phyloP scores from a whole-genome alignment of 2,797 vertebrate genomes.

The Centropyge bicolor region DNA sequence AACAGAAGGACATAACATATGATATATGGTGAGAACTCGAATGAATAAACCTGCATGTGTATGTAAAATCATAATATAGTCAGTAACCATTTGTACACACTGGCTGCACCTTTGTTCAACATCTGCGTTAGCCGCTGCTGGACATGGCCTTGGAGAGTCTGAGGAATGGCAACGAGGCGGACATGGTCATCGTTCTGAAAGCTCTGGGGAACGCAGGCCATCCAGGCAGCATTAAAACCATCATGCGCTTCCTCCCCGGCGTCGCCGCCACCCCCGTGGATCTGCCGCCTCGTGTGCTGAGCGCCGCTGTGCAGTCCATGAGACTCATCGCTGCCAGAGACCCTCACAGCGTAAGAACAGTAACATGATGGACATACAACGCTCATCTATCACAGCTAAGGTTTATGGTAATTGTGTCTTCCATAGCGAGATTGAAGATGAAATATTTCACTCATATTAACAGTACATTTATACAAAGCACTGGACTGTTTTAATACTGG shows the following conservation, averaged over 20 bases:
- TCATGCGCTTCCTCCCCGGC: constrained; percentile 87
- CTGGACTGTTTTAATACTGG: neutral
- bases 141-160: constrained; percentile 84
- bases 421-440: neutral
- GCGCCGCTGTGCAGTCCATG: constrained; percentile 88
- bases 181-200: constrained; percentile 88
- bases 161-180: constrained; percentile 77
- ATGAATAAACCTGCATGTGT: neutral
- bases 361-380: neutral
- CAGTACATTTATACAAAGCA: neutral
- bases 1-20: neutral
- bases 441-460: neutral
- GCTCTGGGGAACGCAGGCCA: constrained; percentile 91
- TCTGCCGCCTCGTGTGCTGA: constrained; percentile 80
- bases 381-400: neutral
- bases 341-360: constrained; percentile 83
- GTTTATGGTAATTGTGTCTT: neutral
- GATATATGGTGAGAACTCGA: neutral
- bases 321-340: constrained; percentile 87
- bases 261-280: constrained; percentile 80
- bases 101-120: constrained; percentile 1
- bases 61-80: neutral
- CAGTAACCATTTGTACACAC: neutral
- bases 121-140: constrained; percentile 84
- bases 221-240: constrained; percentile 87